A percentile compares a stretch with the other conserved stretches of the same genome.
Evolutionary conservation across 2,113 vertebrate species (phyloP).

Genomic region (Gavia stellata): DNA sequence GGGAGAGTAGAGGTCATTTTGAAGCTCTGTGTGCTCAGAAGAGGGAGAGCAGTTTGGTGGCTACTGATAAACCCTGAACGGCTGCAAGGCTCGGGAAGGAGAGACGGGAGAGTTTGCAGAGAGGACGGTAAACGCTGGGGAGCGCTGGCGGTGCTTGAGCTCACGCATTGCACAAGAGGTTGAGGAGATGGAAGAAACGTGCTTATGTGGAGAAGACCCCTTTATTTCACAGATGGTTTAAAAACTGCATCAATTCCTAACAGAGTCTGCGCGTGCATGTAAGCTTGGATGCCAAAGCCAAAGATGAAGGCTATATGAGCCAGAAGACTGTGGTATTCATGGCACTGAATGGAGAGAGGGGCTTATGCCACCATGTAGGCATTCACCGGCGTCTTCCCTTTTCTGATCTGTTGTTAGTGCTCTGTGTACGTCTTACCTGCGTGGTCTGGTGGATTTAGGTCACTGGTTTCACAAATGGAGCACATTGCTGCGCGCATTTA

Average conservation of each 20-base stretch:
- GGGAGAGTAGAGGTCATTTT: background rate
- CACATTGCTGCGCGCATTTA: background rate
- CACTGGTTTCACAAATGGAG: background rate
- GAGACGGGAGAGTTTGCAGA: background rate
- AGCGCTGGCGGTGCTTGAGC: background rate
- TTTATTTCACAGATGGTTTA: background rate
- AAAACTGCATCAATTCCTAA: background rate
- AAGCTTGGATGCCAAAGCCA: background rate
- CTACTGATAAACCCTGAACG: background rate
- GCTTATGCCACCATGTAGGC: background rate
- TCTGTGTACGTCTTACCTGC: background rate
- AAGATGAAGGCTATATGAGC: background rate
- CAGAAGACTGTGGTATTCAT: background rate
- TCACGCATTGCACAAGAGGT: background rate
- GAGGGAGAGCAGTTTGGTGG: background rate
- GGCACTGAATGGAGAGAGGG: background rate
- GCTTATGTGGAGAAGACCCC: background rate
- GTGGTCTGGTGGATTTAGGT: background rate
- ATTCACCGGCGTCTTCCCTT: background rate
- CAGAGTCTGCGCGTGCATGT: background rate
- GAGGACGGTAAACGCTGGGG: background rate
- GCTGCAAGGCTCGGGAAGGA: background rate
- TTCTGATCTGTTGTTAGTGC: background rate
- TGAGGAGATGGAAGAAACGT: background rate
- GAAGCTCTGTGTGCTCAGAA: background rate